Evolutionary conservation across 2,113 vertebrate species (phyloP).

Genomic region (Saccopteryx bilineata): DNA sequence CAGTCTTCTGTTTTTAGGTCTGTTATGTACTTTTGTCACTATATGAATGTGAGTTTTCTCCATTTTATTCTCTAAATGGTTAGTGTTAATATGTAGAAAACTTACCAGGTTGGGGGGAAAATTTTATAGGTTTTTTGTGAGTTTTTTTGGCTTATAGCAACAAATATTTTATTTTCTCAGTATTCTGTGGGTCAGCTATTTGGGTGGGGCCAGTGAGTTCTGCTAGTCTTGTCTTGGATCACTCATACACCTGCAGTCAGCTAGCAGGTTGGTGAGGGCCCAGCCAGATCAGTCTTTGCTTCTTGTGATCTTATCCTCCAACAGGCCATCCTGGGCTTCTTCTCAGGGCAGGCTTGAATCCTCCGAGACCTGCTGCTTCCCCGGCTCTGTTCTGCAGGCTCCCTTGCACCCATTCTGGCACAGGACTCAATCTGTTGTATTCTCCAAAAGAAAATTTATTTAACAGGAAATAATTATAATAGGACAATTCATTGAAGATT

Average conservation of each 20-base stretch:
- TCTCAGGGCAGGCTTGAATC: neutral
- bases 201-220: no score
- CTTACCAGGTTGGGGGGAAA: no score
- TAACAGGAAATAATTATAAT: neutral
- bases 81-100: neutral
- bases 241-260: neutral
- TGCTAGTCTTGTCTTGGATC: neutral
- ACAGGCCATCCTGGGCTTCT: neutral
- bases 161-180: neutral
- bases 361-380: neutral
- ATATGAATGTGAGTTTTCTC: neutral
- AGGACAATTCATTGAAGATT: neutral
- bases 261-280: neutral
- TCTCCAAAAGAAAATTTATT: neutral
- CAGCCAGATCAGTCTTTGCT: neutral
- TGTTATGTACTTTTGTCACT: neutral
- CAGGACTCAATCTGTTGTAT: neutral
- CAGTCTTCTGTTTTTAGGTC: neutral
- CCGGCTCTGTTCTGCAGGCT: neutral
- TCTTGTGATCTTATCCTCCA: neutral
- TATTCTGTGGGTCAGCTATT: neutral
- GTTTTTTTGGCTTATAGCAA: neutral
- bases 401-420: neutral
- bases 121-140: neutral
- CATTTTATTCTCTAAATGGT: slow-evolving; percentile 22